Percentiles rank a stretch among this genome's conserved stretches.
These are phyloP conservation scores for Furcifer pardalis DNA, from an alignment of 2,797 vertebrate genomes.

Conservation along the genomic window DNA sequence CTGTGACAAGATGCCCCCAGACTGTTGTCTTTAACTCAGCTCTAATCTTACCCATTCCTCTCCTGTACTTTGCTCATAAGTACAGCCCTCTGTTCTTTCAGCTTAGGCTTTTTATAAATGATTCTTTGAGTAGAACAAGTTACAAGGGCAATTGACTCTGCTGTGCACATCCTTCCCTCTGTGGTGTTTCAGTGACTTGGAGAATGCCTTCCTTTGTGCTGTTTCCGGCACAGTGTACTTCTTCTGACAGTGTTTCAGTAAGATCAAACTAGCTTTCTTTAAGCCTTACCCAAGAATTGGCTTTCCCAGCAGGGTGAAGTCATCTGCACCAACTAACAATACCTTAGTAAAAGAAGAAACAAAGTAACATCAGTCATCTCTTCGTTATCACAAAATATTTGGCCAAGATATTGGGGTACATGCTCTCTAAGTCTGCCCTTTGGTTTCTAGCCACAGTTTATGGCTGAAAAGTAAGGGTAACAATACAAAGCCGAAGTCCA, in stretches of 20 bases:
- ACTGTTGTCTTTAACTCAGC: background rate
- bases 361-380: background rate
- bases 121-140: background rate
- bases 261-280: background rate
- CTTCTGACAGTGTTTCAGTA: background rate
- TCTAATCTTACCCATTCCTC: background rate
- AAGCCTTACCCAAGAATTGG: constrained; percentile 85
- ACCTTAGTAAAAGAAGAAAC: constrained; percentile 72
- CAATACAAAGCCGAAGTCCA: background rate
- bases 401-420: background rate
- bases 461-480: constrained; percentile 28
- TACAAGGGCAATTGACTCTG: background rate
- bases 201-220: background rate
- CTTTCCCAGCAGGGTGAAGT: constrained; percentile 90
- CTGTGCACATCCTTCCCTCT: background rate
- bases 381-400: background rate
- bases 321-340: constrained; percentile 82
- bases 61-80: background rate
- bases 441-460: background rate
- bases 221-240: background rate
- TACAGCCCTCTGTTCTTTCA: background rate
- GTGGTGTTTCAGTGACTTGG: background rate
- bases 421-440: background rate
- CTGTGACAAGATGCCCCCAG: background rate
- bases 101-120: background rate